These are phyloP conservation scores for Cyprinodon variegatus DNA, from an alignment of 2,113 vertebrate genomes.

Conservation along the genomic window DNA sequence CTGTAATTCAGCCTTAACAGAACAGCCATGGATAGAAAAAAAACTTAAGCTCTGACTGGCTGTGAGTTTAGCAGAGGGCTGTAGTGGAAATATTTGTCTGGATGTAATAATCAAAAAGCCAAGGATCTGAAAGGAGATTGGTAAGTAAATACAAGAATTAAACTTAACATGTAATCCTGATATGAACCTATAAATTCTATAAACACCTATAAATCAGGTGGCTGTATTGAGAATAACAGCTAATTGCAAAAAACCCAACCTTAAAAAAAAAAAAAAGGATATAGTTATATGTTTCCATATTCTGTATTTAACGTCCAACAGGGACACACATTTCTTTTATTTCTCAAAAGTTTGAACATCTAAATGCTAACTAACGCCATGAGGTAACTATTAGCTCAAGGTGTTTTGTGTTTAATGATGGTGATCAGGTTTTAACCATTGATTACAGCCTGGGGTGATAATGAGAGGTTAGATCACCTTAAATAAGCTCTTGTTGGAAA, in stretches of 20 bases:
- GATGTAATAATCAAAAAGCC: conserved; percentile 3
- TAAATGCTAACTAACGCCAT: neutral
- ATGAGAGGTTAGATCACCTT: neutral
- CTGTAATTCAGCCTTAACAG: conserved; percentile 38
- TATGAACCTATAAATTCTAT: too few species aligned
- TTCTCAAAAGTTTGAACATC: neutral
- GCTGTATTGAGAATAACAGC: neutral
- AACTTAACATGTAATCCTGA: neutral
- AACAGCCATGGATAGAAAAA: conserved; percentile 29
- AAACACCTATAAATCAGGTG: conserved; percentile 4
- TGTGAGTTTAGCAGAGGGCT: neutral
- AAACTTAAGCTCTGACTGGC: conserved; percentile 3
- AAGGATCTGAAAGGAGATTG: conserved; percentile 13
- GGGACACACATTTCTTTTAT: neutral
- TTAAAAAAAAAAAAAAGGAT: neutral
- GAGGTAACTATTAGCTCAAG: neutral
- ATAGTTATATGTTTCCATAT: neutral
- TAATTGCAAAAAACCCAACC: neutral
- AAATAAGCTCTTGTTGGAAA: neutral
- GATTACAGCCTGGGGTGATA: neutral
- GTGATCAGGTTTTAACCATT: neutral
- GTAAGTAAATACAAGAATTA: neutral
- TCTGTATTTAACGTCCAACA: neutral
- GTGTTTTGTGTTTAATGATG: neutral
- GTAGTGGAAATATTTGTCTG: neutral